These are phyloP conservation scores for Argyrosomus japonicus DNA, from an alignment of 2,113 vertebrate species.

Conservation along the genomic window DNA sequence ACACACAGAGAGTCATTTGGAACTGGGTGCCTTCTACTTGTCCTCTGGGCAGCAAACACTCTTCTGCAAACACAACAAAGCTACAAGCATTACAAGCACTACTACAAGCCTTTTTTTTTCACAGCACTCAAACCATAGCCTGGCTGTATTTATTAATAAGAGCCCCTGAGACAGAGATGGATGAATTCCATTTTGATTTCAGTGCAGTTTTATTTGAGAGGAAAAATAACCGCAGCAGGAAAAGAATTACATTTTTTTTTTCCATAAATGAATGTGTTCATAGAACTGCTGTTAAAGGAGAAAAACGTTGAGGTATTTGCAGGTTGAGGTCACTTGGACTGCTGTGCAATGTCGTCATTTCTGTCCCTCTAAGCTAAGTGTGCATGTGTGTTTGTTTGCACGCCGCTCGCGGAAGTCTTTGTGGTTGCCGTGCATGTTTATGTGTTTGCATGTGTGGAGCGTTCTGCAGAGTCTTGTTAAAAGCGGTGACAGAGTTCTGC, in stretches of 20 bases:
- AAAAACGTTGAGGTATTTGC: slow-evolving; percentile 49
- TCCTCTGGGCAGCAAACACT: slow-evolving; percentile 69
- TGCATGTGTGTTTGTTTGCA: slow-evolving; percentile 27
- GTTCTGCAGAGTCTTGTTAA: slow-evolving; percentile 57
- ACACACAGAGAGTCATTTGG: slow-evolving; percentile 70
- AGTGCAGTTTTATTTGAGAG: slow-evolving; percentile 68
- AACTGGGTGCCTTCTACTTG: slow-evolving; percentile 73
- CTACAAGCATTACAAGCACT: slow-evolving; percentile 49
- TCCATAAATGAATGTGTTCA: slow-evolving; percentile 37
- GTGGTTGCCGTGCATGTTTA: slow-evolving; percentile 8
- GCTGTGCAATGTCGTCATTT: slow-evolving; percentile 26
- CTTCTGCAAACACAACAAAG: slow-evolving; percentile 64
- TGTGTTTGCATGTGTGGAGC: slow-evolving; percentile 16
- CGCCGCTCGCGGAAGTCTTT: background rate
- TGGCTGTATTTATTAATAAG: slow-evolving; percentile 69
- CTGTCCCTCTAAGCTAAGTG: slow-evolving; percentile 8
- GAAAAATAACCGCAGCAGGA: slow-evolving; percentile 44
- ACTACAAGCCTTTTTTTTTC: slow-evolving; percentile 47
- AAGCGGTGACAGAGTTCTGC: slow-evolving; percentile 38
- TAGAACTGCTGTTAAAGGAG: slow-evolving; percentile 54
- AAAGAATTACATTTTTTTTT: slow-evolving; percentile 31
- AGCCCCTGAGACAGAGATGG: slow-evolving; percentile 78
- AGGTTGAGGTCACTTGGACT: slow-evolving; percentile 57
- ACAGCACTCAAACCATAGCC: slow-evolving; percentile 37
- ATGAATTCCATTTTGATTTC: slow-evolving; percentile 80